These are phyloP conservation scores for Porites divaricata DNA, from an alignment of 92 coral and sea anemone species.

Conservation along the genomic window DNA sequence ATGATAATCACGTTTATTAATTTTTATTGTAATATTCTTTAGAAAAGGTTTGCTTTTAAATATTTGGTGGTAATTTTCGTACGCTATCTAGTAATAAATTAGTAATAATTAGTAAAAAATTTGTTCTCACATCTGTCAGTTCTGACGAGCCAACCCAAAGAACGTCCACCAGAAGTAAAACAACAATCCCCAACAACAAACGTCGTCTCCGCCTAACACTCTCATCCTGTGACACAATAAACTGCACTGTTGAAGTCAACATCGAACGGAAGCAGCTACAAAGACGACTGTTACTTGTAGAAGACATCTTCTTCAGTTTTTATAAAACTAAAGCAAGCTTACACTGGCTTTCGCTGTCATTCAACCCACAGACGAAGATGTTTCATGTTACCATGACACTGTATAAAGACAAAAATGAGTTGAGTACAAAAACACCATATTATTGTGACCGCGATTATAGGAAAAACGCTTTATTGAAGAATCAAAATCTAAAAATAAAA, in stretches of 20 bases:
- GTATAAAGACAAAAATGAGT: neutral
- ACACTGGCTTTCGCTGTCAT: neutral
- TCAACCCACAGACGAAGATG: neutral
- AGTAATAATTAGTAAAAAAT: too few species aligned
- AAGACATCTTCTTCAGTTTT: neutral
- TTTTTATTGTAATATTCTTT: neutral
- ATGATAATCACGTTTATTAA: too few species aligned
- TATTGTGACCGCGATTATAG: too few species aligned
- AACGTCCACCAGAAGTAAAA: conserved; percentile 83
- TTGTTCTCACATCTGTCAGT: conserved; percentile 80
- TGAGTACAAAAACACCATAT: neutral
- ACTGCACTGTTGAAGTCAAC: conserved; percentile 24
- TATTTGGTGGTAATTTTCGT: too few species aligned
- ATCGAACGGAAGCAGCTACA: conserved; percentile 19
- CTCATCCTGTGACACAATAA: conserved; percentile 68
- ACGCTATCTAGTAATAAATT: too few species aligned
- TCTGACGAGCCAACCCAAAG: conserved; percentile 97
- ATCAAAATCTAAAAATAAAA: too few species aligned
- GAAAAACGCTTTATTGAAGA: neutral
- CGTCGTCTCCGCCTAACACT: conserved; percentile 66
- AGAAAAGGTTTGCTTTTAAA: neutral
- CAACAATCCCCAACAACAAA: conserved; percentile 74
- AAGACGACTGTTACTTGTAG: neutral
- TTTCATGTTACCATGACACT: neutral
- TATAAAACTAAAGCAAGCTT: too few species aligned